Base-by-base conservation (phyloP, 23 tunicate species). In the Diplosoma virens region DNA sequence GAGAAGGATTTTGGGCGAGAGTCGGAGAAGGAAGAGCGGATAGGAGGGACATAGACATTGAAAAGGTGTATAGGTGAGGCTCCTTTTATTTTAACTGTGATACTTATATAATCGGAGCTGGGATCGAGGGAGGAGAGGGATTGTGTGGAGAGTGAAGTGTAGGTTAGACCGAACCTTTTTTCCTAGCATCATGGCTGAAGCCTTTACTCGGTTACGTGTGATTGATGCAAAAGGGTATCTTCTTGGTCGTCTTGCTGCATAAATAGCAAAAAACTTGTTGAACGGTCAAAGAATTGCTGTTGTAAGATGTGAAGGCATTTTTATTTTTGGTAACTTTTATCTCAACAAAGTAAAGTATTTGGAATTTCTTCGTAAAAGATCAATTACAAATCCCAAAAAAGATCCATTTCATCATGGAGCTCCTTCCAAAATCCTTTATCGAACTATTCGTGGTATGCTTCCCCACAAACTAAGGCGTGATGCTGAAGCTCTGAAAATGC, bases 391-490 rank as follows among this genome's bases (percentile, higher is more conserved):
- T 75, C 99, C 99, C 32, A 78, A 52, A 11, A 47, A 91, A 25
- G 99, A 95, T 53, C 99, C 99, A 5, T 94, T 88, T 76, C 99
- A 94, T 75, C 80, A 86, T 80, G 79, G 99, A 75, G 89, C 99
- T 30, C 99, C 99, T 14, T 88, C 99, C 24, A 88, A 88, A 53
- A 94, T 94, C 7, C 37, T 88, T 32, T 81, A 84, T 88, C 52
- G 94, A 47, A 83, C 89, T 0, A 76, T 94, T 6, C 36, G 99
- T 37, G 99, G 99, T 3, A 94, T 94, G 99, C 68, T 94, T 66
- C 99, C 99, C 0, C 99, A 94, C 67, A 94, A 94, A 71, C 60
- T 79, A 27, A 65, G 60, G 58, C 83, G 99, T 29, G 99, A 95
- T 5, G 81, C 75, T 5, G 79, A 74, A 0, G 99, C 99, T 33